A percentile compares a stretch with the other conserved stretches of the same genome.
phyloP scores from a whole-genome alignment of 2,113 vertebrate genomes.

The Fulica atra region DNA sequence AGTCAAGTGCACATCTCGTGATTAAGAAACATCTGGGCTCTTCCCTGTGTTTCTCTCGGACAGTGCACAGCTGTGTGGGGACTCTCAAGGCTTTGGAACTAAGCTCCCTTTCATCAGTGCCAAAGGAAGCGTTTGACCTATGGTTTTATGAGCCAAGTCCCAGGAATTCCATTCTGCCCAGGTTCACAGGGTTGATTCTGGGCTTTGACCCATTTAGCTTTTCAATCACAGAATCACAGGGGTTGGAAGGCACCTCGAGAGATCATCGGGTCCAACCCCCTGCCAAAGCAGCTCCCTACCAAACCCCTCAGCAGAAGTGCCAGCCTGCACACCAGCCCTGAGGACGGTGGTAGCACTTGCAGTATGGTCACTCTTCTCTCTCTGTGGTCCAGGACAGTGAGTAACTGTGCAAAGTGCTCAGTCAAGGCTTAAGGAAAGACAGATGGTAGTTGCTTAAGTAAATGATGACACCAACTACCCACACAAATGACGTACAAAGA shows the following conservation, averaged over 20 bases:
- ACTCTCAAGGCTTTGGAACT: not conserved
- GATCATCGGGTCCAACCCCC: too few relatives aligned
- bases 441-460: not conserved
- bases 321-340: not conserved
- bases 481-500: not conserved
- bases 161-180: not conserved
- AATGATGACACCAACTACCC: not conserved
- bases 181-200: not conserved
- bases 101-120: not conserved
- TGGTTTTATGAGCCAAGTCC: not conserved
- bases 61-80: not conserved
- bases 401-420: not conserved
- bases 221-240: too few relatives aligned
- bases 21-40: not conserved
- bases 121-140: accelerated
- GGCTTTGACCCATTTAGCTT: not conserved
- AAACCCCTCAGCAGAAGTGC: not conserved
- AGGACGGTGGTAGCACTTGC: not conserved
- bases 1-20: not conserved
- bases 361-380: not conserved
- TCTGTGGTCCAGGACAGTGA: not conserved
- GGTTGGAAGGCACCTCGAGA: too few relatives aligned
- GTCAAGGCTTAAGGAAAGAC: not conserved
- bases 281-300: too few relatives aligned
- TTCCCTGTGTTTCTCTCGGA: not conserved